Evolutionary conservation across 2,888 invertebrate genomes (phyloP).

Genomic region (Mylabris sibirica): DNA sequence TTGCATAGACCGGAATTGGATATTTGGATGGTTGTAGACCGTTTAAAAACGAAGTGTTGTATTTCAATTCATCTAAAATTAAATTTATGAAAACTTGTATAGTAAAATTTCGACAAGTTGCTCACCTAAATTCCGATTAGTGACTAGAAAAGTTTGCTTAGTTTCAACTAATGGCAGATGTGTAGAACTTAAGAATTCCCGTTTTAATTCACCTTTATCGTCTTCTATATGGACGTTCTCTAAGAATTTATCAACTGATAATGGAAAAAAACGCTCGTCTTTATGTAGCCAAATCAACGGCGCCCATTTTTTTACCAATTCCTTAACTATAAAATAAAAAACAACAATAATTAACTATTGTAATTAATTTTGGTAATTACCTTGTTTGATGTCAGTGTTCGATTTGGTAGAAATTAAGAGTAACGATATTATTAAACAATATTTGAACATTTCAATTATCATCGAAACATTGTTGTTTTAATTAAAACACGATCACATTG

Average conservation of each 20-base stretch:
- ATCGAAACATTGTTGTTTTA: not conserved
- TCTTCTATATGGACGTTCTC: slow-evolving; percentile 62
- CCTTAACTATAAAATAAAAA: slow-evolving; percentile 50
- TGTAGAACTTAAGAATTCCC: slow-evolving; percentile 23
- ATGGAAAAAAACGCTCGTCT: slow-evolving; percentile 70
- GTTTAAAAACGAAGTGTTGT: slow-evolving; percentile 66
- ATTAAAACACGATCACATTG: not conserved
- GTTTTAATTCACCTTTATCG: slow-evolving; percentile 44
- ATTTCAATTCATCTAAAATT: slow-evolving; percentile 58
- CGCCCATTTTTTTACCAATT: slow-evolving; percentile 68
- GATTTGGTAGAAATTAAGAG: not conserved
- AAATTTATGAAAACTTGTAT: not conserved
- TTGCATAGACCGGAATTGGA: slow-evolving; percentile 68
- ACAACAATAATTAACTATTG: too few relatives aligned
- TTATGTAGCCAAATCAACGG: slow-evolving; percentile 73
- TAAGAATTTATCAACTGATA: slow-evolving; percentile 69
- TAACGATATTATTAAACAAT: not conserved
- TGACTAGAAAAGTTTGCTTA: slow-evolving; percentile 62
- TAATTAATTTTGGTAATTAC: not conserved
- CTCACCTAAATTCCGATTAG: slow-evolving; percentile 62
- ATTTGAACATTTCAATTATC: not conserved
- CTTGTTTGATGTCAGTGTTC: not conserved
- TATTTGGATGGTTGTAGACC: slow-evolving; percentile 66
- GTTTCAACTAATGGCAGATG: slow-evolving; percentile 34
- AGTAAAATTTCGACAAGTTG: not conserved